Base-by-base conservation (phyloP, 37 sponge, comb jelly and placozoan genomes). In the Beroe ovata region DNA sequence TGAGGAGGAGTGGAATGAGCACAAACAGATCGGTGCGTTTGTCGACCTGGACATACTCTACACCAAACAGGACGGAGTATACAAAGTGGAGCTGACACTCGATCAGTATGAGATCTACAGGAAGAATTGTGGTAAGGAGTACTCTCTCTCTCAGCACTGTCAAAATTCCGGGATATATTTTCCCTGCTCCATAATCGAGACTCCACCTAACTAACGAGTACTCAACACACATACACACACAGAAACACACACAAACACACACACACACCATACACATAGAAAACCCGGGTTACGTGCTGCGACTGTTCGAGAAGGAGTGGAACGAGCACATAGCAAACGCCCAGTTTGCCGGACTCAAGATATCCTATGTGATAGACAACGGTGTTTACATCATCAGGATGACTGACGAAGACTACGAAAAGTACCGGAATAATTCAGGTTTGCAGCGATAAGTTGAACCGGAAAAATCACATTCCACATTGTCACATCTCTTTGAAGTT, bases 341-440 rank as follows among this genome's bases (percentile, higher is more conserved):
- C 3, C 26, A 32, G 84, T 77, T 77, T 40, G 84, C 84, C 33
- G 84, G 84, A 8, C 84, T 77, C 84, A 77, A 77, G 84, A 77
- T 77, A 39, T 42, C 42, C 26, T 77, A 77, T 54, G 41, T 36
- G 47, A 77, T 77, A 23, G 84, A 77, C 26, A 23, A 42, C 22
- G 84, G 54, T 4, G 28, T 23, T 23, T 77, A 77, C 33, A 35
- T 77, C 14, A 35, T 77, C 47, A 39, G 29, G 38, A 33, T 77
- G 47, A 77, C 54, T 40, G 84, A 77, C 41, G 84, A 77, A 20
- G 38, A 77, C 1, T 77, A 77, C 84, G 84, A 77, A 54, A 36
- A 77, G 28, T 77, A 77, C 47, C 39, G 41, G 54, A 39, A 14
- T 30, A 77, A 77, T 25, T 42, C 54, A 42, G 69, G 69, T 66